A percentile compares a stretch with the other conserved stretches of the same genome.
Conservation (phyloP, 2,888 invertebrate genomes). For the Volucella inanis region DNA sequence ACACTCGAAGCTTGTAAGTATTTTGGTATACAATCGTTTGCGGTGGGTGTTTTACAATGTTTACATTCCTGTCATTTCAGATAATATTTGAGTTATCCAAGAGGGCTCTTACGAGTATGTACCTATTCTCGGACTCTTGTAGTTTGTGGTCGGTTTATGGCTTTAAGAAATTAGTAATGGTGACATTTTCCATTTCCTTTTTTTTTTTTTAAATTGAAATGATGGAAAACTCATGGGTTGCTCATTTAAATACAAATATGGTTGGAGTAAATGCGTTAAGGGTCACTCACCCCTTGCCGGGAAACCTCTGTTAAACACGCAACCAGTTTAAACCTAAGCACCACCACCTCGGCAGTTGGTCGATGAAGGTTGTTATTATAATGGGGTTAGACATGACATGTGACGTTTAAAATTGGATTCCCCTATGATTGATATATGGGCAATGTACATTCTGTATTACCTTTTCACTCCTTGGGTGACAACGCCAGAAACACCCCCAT, state of each 20-base stretch:
- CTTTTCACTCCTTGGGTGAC: constrained; percentile 56
- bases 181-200: constrained; percentile 16
- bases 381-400: constrained; percentile 59
- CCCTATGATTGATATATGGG: constrained; percentile 63
- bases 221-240: constrained; percentile 1
- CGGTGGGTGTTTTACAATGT: constrained; percentile 74
- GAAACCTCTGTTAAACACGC: constrained; percentile 49
- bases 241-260: not conserved
- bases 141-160: constrained; percentile 29
- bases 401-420: constrained; percentile 69
- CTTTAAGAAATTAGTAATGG: constrained; percentile 14
- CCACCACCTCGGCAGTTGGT: constrained; percentile 68
- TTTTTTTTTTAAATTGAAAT: constrained; percentile 45
- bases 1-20: constrained; percentile 68
- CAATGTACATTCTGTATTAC: constrained; percentile 39
- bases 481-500: constrained; percentile 41
- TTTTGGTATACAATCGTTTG: constrained; percentile 72
- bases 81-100: constrained; percentile 70
- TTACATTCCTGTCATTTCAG: constrained; percentile 74
- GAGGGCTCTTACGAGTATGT: constrained; percentile 46
- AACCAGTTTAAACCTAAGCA: constrained; percentile 68
- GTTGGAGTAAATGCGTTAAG: constrained; percentile 12
- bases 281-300: constrained; percentile 60
- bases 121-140: constrained; percentile 27
- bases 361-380: constrained; percentile 53